These are phyloP conservation scores for Anguilla rostrata DNA, from an alignment of 2,113 vertebrate genomes.

Conservation along the genomic window DNA sequence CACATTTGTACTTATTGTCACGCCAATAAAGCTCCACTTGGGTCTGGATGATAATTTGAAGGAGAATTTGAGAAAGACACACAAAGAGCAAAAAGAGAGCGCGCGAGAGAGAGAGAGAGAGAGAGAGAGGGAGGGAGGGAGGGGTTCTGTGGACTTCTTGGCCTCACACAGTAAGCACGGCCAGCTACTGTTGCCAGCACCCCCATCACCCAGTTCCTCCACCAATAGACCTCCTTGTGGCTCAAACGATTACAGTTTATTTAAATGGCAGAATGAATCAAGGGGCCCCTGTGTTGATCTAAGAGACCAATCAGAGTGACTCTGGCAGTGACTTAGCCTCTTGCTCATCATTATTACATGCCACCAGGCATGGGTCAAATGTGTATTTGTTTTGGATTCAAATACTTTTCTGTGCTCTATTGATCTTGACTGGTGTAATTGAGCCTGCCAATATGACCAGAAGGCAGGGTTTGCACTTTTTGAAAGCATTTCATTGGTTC, in stretches of 20 bases:
- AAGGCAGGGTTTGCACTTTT: no score
- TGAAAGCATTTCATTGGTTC: no score
- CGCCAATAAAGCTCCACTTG: not conserved
- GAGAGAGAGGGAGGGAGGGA: not conserved
- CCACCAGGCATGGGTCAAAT: not conserved
- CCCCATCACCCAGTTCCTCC: not conserved
- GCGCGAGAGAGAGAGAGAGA: not conserved
- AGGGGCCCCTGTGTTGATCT: not conserved
- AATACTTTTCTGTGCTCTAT: no score
- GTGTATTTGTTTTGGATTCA: no score
- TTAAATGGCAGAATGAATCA: not conserved
- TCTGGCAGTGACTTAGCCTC: not conserved
- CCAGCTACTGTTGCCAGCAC: not conserved
- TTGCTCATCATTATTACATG: not conserved
- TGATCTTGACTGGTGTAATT: no score
- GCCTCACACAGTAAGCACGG: not conserved
- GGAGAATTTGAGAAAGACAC: not conserved
- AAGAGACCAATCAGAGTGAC: not conserved
- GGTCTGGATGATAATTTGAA: not conserved
- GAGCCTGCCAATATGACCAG: no score
- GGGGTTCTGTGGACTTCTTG: not conserved
- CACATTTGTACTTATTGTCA: not conserved
- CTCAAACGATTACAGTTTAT: not conserved
- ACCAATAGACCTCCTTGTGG: not conserved
- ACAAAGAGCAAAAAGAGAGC: not conserved